These are phyloP conservation scores for Ptychodera flava DNA, from an alignment of 35 echinoderm and acorn worm species.

Conservation along the genomic window DNA sequence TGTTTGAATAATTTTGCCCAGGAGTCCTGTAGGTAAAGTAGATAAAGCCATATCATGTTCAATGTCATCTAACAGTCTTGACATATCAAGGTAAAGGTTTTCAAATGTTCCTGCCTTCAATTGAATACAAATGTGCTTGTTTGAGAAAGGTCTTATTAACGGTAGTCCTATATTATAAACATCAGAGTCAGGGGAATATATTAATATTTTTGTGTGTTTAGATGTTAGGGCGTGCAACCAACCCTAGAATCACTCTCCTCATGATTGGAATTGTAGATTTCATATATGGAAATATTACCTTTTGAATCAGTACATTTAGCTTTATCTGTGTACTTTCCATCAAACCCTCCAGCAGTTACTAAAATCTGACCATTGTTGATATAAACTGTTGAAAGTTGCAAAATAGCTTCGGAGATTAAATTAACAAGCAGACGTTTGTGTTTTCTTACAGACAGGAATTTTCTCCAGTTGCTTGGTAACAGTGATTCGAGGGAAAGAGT, in stretches of 20 bases:
- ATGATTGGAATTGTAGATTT: constrained; percentile 1
- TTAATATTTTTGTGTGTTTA: not conserved
- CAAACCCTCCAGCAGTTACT: constrained; percentile 32
- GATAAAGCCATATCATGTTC: constrained; percentile 23
- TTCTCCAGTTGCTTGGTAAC: not conserved
- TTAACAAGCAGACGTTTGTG: not conserved
- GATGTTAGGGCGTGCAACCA: constrained; percentile 5
- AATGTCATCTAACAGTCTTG: constrained; percentile 17
- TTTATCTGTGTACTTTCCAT: constrained; percentile 23
- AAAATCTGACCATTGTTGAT: not conserved
- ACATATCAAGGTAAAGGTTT: constrained; percentile 20
- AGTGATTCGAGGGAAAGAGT: too few relatives aligned
- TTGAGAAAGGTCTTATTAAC: constrained; percentile 7
- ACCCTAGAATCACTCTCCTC: constrained; percentile 10
- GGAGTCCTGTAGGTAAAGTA: not conserved
- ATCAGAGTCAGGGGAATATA: constrained; percentile 7
- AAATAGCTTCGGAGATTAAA: not conserved
- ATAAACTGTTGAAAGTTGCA: not conserved
- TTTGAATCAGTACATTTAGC: not conserved
- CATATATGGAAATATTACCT: not conserved
- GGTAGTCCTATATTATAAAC: not conserved
- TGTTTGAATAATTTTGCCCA: constrained; percentile 23
- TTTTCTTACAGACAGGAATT: not conserved
- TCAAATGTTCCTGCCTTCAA: not conserved
- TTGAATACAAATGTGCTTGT: constrained; percentile 19